These are phyloP conservation scores for Larimichthys polyactis DNA, from an alignment of 2,113 vertebrate species.

Conservation along the genomic window DNA sequence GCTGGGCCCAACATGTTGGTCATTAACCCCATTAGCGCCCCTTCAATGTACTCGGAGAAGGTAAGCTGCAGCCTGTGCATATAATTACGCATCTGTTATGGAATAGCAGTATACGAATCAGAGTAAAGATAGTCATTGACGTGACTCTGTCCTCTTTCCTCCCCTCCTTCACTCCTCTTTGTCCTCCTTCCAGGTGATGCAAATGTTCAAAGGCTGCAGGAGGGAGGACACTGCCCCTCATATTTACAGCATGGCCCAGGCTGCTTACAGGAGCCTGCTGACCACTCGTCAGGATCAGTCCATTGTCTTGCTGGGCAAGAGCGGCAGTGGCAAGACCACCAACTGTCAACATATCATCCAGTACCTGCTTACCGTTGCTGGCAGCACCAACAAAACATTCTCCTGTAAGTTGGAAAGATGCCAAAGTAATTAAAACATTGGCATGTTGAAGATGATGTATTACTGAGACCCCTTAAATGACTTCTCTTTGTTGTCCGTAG, in stretches of 20 bases:
- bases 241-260: conserved; percentile 94
- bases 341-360: conserved; percentile 96
- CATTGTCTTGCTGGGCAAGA: conserved; percentile 91
- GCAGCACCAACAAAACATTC: conserved; percentile 91
- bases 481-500: conserved; percentile 72
- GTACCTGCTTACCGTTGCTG: conserved; percentile 91
- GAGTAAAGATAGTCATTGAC: background rate
- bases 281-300: conserved; percentile 97
- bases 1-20: conserved; percentile 92
- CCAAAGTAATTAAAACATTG: background rate
- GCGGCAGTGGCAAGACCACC: conserved; percentile 95
- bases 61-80: conserved; percentile 74
- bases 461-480: background rate
- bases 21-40: conserved; percentile 93
- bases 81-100: conserved; percentile 11
- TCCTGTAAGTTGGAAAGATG: conserved; percentile 84
- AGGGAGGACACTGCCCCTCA: conserved; percentile 94
- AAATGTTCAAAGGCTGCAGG: conserved; percentile 98
- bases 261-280: conserved; percentile 92
- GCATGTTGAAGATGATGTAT: background rate
- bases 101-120: background rate
- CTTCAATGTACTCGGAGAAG: conserved; percentile 98
- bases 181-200: conserved; percentile 89
- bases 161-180: background rate
- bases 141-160: background rate